A percentile compares a stretch with the other conserved stretches of the same genome.
Conservation (phyloP, 2,888 invertebrate species). For the Tetragonisca angustula region DNA sequence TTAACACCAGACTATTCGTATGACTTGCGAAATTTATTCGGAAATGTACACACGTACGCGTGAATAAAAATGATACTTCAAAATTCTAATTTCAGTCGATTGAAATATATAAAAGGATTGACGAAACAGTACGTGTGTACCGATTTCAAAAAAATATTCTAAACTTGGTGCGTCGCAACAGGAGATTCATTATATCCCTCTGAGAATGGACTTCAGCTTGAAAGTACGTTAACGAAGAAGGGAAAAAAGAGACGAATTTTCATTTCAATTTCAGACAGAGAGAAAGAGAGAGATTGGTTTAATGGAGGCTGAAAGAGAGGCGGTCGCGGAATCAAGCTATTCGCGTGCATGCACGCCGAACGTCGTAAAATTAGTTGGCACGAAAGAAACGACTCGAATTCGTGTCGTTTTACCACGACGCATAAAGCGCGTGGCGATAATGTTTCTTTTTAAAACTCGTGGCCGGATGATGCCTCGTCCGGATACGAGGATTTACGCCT, state of each 20-base stretch:
- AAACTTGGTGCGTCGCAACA: no score
- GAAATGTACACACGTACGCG: no score
- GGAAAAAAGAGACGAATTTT: no score
- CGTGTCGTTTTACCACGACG: constrained; percentile 48
- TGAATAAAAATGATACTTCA: no score
- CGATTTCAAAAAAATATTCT: no score
- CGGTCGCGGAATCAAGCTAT: constrained; percentile 14
- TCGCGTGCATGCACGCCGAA: constrained; percentile 26
- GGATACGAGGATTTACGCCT: constrained; percentile 37
- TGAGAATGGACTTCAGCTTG: background rate
- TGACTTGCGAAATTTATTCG: no score
- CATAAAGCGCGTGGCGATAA: constrained; percentile 55
- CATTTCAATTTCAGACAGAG: background rate
- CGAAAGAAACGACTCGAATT: constrained; percentile 50
- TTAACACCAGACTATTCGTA: no score
- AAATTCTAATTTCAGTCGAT: no score
- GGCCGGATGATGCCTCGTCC: constrained; percentile 44
- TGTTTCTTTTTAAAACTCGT: constrained; percentile 56
- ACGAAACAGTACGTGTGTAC: no score
- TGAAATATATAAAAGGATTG: no score
- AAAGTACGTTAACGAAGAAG: no score
- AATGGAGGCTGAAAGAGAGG: constrained; percentile 12
- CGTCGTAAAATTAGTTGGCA: constrained; percentile 63
- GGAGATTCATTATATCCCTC: no score
- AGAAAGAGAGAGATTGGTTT: background rate